A percentile compares a stretch with the other conserved stretches of the same genome.
Evolutionary conservation across 1,140 invertebrate genomes (phyloP).

Genomic region (Ladona fulva): DNA sequence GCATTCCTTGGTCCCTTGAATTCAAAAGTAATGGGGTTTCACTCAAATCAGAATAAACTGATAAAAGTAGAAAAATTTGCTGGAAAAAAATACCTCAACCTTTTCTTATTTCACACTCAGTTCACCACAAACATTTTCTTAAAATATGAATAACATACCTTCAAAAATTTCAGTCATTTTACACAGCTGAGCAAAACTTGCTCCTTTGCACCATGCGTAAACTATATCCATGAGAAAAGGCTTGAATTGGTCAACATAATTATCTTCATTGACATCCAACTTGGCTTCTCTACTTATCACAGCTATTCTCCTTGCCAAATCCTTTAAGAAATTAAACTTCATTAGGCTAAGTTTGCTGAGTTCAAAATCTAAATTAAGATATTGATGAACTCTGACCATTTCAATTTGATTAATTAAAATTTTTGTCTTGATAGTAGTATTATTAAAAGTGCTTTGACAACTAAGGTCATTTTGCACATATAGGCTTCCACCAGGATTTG

Average conservation of each 20-base stretch:
- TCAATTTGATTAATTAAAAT: no score
- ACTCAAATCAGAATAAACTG: slow-evolving; percentile 17
- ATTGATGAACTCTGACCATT: no score
- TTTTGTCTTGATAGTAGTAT: no score
- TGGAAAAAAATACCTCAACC: not conserved
- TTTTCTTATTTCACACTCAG: no score
- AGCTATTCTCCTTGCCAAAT: slow-evolving; percentile 81
- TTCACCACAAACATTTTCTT: no score
- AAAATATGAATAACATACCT: slow-evolving; percentile 45
- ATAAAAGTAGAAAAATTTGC: not conserved
- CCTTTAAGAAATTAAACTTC: slow-evolving; percentile 40
- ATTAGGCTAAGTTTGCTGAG: not conserved
- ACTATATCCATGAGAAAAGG: slow-evolving; percentile 98
- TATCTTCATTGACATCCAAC: slow-evolving; percentile 80
- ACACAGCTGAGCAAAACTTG: slow-evolving; percentile 84
- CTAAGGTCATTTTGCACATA: no score
- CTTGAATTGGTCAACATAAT: slow-evolving; percentile 88
- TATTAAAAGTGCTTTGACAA: no score
- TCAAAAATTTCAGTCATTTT: slow-evolving; percentile 98
- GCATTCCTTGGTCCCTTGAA: no score
- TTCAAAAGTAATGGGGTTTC: no score
- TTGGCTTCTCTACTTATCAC: slow-evolving; percentile 87
- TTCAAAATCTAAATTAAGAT: no score
- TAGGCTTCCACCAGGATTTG: no score
- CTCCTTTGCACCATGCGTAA: slow-evolving; percentile 89